Base-by-base conservation (phyloP, 2,888 invertebrate species). In the Teinopalpus imperialis region DNA sequence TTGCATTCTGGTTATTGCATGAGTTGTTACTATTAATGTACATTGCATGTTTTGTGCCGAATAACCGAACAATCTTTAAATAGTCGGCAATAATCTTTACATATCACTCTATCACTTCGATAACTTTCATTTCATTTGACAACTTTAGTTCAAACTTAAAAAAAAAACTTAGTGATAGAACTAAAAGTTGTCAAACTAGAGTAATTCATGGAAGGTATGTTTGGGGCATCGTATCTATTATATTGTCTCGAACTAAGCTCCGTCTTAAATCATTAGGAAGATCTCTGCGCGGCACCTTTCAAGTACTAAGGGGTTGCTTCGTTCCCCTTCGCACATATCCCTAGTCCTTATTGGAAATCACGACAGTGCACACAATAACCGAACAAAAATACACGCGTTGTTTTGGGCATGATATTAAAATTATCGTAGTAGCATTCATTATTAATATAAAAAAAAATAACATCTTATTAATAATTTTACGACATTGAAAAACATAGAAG, bases 41-140 rank as follows among this genome's bases (percentile, higher is more conserved):
- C 59, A 66, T 72, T 78, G 81, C 81, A 82, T 79, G 82, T 66
- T 74, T 76, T 76, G 70, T 77, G 73, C 67, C 64, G 65, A 61
- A 45, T 14, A 12, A 44, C 24, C 24, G 0, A 23, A 32, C 3
- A 32, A 2, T 26, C n/a, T 16, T 23, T 8, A 23, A 18, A 26
- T 10, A 12, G n/a, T 29, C 6, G n/a, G n/a, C n/a, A n/a, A n/a
- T n/a, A n/a, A n/a, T 26, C 9, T 31, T 6, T 12, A 14, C 31
- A 27, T n/a, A 27, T 27, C 18, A 37, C 20, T 24, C 16, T 8
- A 14, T 35, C 43, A 44, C 37, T 4, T 26, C 8, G n/a, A 44
- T 13, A 8, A 2, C 13, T 6, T 8, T 3, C 37, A 21, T 21
- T 21, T 13, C 13, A 39, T 43, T 27, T 30, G 8, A 37, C 18